Evolutionary conservation across 2,888 invertebrate genomes (phyloP).

Genomic region (Margaritifera margaritifera): DNA sequence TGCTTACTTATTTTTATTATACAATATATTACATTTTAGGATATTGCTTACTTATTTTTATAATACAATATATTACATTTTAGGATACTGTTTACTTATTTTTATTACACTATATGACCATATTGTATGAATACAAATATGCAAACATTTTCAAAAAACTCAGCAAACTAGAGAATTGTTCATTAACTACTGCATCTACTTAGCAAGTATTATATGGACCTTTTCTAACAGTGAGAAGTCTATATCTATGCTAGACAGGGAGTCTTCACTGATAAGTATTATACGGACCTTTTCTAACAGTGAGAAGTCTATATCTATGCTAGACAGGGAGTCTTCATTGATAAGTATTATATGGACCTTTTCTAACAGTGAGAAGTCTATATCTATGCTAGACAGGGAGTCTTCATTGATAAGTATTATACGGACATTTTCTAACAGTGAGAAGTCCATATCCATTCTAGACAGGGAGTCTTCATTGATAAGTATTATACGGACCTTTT

Average conservation of each 20-base stretch:
- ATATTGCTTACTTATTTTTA: no score
- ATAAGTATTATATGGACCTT: constrained; percentile 49
- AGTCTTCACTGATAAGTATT: constrained; percentile 65
- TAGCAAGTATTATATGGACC: constrained; percentile 36
- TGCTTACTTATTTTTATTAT: no score
- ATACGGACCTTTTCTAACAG: constrained; percentile 61
- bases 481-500: no score
- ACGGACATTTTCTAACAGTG: constrained; percentile 61
- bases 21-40: no score
- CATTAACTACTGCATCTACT: no score
- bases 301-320: constrained; percentile 69
- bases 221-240: constrained; percentile 64
- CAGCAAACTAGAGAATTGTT: no score
- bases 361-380: constrained; percentile 64
- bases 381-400: constrained; percentile 71
- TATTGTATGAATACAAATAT: no score
- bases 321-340: constrained; percentile 71
- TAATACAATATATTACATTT: no score
- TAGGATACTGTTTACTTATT: no score
- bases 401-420: constrained; percentile 62
- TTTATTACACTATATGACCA: no score
- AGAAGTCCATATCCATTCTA: constrained; percentile 70
- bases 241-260: constrained; percentile 71
- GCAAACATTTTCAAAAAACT: no score
- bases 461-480: constrained; percentile 71